Percentiles rank a stretch among this genome's conserved stretches.
Evolutionary conservation across 2,888 invertebrate species (phyloP).

Genomic region (Pyrrhosoma nymphula): DNA sequence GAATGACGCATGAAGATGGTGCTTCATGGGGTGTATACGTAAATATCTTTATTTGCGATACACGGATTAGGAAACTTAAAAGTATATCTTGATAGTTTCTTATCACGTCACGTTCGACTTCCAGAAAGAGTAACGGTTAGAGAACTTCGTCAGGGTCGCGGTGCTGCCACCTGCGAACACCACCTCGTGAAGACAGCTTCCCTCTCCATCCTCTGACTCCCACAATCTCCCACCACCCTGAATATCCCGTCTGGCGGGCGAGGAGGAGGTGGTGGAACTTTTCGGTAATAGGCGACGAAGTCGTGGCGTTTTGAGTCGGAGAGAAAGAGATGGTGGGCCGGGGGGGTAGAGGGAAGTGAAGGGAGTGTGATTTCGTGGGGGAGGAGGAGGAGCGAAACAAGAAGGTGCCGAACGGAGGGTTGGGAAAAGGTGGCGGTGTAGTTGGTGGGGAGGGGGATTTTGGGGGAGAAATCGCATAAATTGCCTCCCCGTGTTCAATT

Average conservation of each 20-base stretch:
- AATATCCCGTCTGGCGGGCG: conserved; percentile 6
- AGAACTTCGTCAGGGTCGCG: not conserved
- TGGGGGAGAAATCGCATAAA: conserved; percentile 30
- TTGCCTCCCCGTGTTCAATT: conserved; percentile 49
- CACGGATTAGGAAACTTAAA: too few species aligned
- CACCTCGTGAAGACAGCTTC: not conserved
- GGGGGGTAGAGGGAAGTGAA: not conserved
- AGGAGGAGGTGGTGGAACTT: not conserved
- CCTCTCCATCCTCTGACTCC: not conserved
- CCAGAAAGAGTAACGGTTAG: not conserved
- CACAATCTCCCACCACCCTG: not conserved
- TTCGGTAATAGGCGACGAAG: conserved; percentile 42
- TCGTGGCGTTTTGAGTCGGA: not conserved
- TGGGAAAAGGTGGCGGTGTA: not conserved
- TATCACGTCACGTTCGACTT: too few species aligned
- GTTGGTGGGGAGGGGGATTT: not conserved
- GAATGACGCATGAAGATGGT: too few species aligned
- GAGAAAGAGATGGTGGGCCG: not conserved
- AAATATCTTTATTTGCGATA: too few species aligned
- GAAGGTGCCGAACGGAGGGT: not conserved
- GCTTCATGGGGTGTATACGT: too few species aligned
- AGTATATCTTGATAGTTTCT: too few species aligned
- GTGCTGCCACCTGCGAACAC: not conserved
- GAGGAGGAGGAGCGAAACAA: not conserved
- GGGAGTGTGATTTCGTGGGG: not conserved